These are phyloP conservation scores for Melipona quadrifasciata DNA, from an alignment of 1,140 invertebrate genomes.

Conservation along the genomic window DNA sequence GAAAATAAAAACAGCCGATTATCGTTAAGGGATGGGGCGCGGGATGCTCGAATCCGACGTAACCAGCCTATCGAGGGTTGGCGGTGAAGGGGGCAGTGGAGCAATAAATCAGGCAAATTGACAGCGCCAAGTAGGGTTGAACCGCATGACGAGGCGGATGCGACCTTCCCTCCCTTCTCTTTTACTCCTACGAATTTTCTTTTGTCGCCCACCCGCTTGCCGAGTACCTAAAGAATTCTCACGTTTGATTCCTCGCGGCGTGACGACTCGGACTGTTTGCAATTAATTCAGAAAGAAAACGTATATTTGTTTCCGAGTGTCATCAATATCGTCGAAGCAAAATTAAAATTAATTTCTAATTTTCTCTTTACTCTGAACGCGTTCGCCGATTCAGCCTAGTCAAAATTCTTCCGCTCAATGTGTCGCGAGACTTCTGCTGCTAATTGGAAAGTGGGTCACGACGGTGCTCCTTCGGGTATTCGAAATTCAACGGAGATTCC, in stretches of 20 bases:
- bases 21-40: background rate
- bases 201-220: background rate
- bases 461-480: background rate
- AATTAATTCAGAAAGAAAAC: no score
- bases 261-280: background rate
- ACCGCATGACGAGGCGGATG: conserved; percentile 62
- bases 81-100: conserved; percentile 58
- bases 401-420: background rate
- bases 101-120: conserved; percentile 75
- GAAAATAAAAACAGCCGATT: background rate
- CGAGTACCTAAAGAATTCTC: background rate
- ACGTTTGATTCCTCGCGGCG: background rate
- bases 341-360: no score
- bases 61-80: conserved; percentile 55
- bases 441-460: background rate
- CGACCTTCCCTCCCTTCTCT: conserved; percentile 50
- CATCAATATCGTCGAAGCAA: no score
- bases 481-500: background rate
- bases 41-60: background rate
- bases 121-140: conserved; percentile 72
- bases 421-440: background rate
- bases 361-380: no score
- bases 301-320: no score
- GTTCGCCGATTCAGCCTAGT: background rate
- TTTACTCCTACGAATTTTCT: background rate